These are phyloP conservation scores for Patella caerulea DNA, from an alignment of 2,888 invertebrate genomes.

Conservation along the genomic window DNA sequence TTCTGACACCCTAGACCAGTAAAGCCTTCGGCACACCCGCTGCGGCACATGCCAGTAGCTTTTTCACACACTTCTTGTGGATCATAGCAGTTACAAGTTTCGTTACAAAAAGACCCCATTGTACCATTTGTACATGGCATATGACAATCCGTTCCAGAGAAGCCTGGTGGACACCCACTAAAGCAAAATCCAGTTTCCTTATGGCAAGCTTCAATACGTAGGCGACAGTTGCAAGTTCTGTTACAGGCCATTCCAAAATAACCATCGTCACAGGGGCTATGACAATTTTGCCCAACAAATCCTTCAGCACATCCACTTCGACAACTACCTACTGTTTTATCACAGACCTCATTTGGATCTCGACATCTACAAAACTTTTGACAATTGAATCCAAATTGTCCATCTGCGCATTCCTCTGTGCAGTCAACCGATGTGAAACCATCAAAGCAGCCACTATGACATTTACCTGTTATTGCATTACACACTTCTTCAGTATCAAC, in stretches of 20 bases:
- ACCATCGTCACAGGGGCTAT: conserved; percentile 20
- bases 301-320: neutral
- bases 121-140: conserved; percentile 21
- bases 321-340: neutral
- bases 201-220: conserved; percentile 27
- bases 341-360: neutral
- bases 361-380: neutral
- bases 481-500: conserved; percentile 23
- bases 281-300: neutral
- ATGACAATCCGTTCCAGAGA: conserved; percentile 30
- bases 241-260: conserved; percentile 36
- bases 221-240: conserved; percentile 29
- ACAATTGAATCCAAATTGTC: neutral
- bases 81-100: conserved; percentile 30
- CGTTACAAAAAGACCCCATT: conserved; percentile 35
- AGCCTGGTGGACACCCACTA: conserved; percentile 26
- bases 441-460: neutral
- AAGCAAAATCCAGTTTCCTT: conserved; percentile 29
- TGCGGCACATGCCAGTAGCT: conserved; percentile 28
- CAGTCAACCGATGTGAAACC: neutral
- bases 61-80: conserved; percentile 27
- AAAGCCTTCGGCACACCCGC: conserved; percentile 26
- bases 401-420: neutral
- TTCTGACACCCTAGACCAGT: conserved; percentile 31
- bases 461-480: conserved; percentile 14